Percentiles rank a stretch among this genome's conserved stretches.
phyloP scores from a whole-genome alignment of 2,113 vertebrate genomes.

The Hyaena hyaena region DNA sequence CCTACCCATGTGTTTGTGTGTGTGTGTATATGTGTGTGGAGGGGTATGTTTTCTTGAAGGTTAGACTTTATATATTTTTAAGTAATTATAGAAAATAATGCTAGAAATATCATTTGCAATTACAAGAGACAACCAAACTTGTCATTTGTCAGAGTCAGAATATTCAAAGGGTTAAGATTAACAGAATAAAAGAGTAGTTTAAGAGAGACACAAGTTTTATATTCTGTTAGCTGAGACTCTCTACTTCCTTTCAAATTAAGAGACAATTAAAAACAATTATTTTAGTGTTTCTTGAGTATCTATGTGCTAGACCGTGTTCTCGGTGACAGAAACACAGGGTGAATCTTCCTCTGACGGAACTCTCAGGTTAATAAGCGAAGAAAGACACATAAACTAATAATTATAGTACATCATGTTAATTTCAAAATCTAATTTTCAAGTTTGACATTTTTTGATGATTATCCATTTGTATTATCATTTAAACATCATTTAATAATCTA shows the following conservation, averaged over 20 bases:
- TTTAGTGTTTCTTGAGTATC: conserved; percentile 48
- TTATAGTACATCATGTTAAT: background rate
- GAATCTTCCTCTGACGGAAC: background rate
- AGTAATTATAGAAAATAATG: background rate
- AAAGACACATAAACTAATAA: background rate
- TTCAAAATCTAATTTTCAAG: conserved; percentile 7
- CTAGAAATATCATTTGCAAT: background rate
- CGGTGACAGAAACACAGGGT: background rate
- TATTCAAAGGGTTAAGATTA: background rate
- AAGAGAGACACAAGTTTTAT: background rate
- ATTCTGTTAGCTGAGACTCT: conserved; percentile 35
- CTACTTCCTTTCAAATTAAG: conserved; percentile 27
- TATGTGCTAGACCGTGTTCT: conserved; percentile 9
- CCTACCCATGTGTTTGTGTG: background rate
- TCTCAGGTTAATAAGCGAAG: background rate
- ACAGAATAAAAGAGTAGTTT: conserved; percentile 11
- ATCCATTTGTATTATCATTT: conserved; percentile 53
- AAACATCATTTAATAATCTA: conserved; percentile 14
- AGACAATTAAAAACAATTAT: conserved; percentile 61
- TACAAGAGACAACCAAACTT: background rate
- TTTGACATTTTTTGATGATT: conserved; percentile 15
- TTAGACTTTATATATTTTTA: background rate
- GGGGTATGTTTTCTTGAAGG: background rate
- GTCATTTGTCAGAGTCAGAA: conserved; percentile 13
- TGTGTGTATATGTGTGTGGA: background rate